Evolutionary conservation across 2,113 vertebrate species (phyloP).

Genomic region (Ictalurus punctatus): DNA sequence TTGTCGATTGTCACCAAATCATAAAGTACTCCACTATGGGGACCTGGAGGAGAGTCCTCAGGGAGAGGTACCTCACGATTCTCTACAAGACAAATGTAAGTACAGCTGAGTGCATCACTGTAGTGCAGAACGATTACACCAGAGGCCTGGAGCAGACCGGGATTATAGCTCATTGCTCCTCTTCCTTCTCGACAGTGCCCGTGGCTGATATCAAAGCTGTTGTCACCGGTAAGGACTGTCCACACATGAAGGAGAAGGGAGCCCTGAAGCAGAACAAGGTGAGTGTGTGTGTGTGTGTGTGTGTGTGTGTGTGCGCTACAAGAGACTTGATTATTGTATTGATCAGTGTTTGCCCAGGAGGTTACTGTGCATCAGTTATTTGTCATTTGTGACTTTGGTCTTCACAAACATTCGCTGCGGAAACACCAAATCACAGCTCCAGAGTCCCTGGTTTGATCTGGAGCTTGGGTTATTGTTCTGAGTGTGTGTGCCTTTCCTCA

Average conservation of each 20-base stretch:
- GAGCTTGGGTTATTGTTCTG: background rate
- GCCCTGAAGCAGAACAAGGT: slow-evolving; percentile 99
- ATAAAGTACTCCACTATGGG: slow-evolving; percentile 99
- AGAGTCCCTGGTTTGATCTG: background rate
- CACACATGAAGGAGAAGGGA: slow-evolving; percentile 99
- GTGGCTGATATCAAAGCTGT: slow-evolving; percentile 99
- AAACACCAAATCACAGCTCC: background rate
- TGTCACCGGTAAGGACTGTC: slow-evolving; percentile 98
- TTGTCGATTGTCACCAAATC: slow-evolving; percentile 96
- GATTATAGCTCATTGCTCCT: slow-evolving; percentile 38
- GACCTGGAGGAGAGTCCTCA: slow-evolving; percentile 97
- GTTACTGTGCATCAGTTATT: background rate
- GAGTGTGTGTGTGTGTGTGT: background rate
- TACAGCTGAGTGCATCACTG: slow-evolving; percentile 32
- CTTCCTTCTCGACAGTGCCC: slow-evolving; percentile 80
- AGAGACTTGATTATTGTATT: too few relatives aligned
- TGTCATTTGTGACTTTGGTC: background rate
- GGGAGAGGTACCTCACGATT: slow-evolving; percentile 94
- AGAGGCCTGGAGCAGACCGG: background rate
- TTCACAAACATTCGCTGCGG: background rate
- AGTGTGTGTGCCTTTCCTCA: background rate
- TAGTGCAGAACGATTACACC: background rate
- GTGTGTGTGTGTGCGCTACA: background rate
- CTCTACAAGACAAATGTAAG: slow-evolving; percentile 97
- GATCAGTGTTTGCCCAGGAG: background rate